Conservation (phyloP, 2,797 vertebrate genomes). For the Peromyscus melanophrys region DNA sequence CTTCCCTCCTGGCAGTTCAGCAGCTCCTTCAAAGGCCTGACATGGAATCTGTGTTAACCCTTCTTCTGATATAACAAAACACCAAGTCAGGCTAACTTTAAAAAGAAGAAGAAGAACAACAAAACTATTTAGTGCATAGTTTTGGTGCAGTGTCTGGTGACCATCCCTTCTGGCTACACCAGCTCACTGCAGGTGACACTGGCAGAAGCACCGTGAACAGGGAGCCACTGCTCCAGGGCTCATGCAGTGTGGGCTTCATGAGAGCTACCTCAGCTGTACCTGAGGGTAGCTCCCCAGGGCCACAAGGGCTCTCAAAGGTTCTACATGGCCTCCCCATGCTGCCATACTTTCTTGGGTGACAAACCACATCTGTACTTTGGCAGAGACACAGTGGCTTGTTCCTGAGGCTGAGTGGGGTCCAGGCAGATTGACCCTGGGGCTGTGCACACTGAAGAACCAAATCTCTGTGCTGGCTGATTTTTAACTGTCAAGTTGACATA, state of each 20-base stretch:
- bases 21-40: too few relatives aligned
- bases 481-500: not conserved
- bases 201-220: not conserved
- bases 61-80: not conserved
- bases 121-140: not conserved
- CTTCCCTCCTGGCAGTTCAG: not conserved
- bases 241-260: not conserved
- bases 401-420: too few relatives aligned
- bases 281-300: not conserved
- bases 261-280: not conserved
- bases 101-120: not conserved
- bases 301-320: not conserved
- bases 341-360: not conserved
- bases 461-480: not conserved
- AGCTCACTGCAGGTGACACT: not conserved
- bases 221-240: not conserved
- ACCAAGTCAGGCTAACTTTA: not conserved
- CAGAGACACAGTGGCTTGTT: not conserved
- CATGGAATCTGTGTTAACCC: not conserved
- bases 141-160: not conserved
- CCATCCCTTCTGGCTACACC: not conserved
- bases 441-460: not conserved
- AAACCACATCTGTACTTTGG: not conserved
- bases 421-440: too few relatives aligned
- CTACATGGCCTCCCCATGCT: not conserved